These are phyloP conservation scores for Tinea pellionella DNA, from an alignment of 2,888 invertebrate genomes.

Conservation along the genomic window DNA sequence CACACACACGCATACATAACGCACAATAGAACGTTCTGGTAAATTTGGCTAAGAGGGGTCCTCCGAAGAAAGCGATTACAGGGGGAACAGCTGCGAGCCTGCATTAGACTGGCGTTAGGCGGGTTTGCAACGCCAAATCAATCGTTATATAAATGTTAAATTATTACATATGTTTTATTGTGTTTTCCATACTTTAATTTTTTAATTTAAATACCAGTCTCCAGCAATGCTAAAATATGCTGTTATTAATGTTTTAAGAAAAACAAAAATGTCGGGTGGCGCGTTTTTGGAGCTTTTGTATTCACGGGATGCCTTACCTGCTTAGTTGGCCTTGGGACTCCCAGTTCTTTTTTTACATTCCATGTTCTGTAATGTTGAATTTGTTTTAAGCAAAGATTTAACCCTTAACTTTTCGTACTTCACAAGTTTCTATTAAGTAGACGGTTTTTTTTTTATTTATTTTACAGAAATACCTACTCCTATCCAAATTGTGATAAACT, in stretches of 20 bases:
- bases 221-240: no score
- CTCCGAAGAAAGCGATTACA: constrained; percentile 26
- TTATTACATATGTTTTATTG: no score
- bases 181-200: no score
- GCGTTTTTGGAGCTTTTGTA: not conserved
- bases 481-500: constrained; percentile 3
- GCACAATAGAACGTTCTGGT: constrained; percentile 29
- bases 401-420: no score
- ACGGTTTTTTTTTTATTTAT: no score
- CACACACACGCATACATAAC: no score
- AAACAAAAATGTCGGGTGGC: no score
- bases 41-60: constrained; percentile 29
- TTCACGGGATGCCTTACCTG: not conserved
- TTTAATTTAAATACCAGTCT: no score
- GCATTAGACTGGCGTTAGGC: constrained; percentile 33
- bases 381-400: no score
- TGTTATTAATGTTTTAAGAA: no score
- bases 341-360: not conserved
- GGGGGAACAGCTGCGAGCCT: constrained; percentile 33
- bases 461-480: not conserved
- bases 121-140: constrained; percentile 1
- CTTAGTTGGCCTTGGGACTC: not conserved
- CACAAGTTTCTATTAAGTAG: no score
- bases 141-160: no score
- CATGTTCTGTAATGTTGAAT: not conserved